Conservation (phyloP, 2,797 vertebrate genomes). For the Cyprinodon diabolis region DNA sequence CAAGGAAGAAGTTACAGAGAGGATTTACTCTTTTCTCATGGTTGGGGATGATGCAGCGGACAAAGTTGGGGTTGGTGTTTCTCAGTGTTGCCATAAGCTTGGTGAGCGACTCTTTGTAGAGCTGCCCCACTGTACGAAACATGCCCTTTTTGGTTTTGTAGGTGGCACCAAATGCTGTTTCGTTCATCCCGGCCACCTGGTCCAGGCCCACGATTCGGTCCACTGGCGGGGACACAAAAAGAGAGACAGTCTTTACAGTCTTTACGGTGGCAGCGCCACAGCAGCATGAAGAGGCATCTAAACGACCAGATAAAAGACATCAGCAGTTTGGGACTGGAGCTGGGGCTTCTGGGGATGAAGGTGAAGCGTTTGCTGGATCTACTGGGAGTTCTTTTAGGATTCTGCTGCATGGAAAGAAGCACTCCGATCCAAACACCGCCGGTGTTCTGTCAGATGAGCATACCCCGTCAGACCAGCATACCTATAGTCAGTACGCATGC, state of each 20-base stretch:
- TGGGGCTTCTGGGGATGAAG: constrained; percentile 22
- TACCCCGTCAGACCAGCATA: too few species aligned
- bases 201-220: constrained; percentile 97
- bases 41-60: constrained; percentile 98
- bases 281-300: constrained; percentile 32
- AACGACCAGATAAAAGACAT: constrained; percentile 43
- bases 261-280: constrained; percentile 14
- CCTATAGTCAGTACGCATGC: too few species aligned
- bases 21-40: constrained; percentile 92
- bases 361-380: not conserved
- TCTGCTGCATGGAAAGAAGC: not conserved
- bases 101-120: constrained; percentile 97
- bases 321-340: constrained; percentile 33
- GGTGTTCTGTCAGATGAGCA: not conserved
- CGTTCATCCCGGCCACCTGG: constrained; percentile 96
- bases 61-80: constrained; percentile 98
- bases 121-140: constrained; percentile 97
- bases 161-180: constrained; percentile 93
- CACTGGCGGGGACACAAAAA: constrained; percentile 76
- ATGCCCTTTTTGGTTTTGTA: constrained; percentile 99
- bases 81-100: constrained; percentile 97
- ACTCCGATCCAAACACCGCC: not conserved
- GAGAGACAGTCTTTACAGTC: not conserved
- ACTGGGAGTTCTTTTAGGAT: not conserved
- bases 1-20: not conserved